Evolutionary conservation across 1,140 invertebrate species (phyloP), one percentile per base, ranked within the genome.

Genomic region (Leptoteleia sp.): DNA sequence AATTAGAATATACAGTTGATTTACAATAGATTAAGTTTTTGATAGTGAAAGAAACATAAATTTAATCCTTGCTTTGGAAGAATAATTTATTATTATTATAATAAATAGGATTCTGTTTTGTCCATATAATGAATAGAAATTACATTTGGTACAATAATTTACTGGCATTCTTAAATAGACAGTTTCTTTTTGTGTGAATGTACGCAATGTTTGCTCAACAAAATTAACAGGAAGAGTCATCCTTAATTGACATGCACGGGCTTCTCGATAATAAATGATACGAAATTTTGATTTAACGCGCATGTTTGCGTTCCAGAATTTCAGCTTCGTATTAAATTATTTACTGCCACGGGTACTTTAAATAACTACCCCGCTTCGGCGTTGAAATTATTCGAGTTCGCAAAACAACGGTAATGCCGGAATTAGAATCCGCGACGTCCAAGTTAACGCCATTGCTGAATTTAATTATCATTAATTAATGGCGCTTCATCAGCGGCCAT

Each of bases 381-480:
- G 38, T 57, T 38, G 31, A 42, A 29, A 57, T 57, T 42, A 11
- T 40, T 57, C 29, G 17, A 57, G 37, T 42, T 42, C 25, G 19
- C 22, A 40, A 57, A 57, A 42, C 38, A 17, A 15, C 3, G n/a
- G 22, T 22, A 16, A 1, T 4, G 6, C 19, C 29, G 25, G 25
- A 57, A 42, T 57, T 57, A 55, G 33, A 57, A 37, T 42, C 12
- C n/a, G 35, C 22, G 25, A 27, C 19, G 19, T 57, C 22, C 25
- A 6, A 12, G 19, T 57, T 40, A 29, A 42, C 37, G 35, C 42
- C 13, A 57, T 42, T 57, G 9, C 37, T 19, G 8, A 27, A 42
- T 57, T 40, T 57, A 57, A 57, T 57, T 57, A 57, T 42, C n/a
- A 25, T 5, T 22, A 2, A 38, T 54, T 48, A 48, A 27, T 48